Conservation (phyloP, 2,888 invertebrate genomes). For the Lasioglossum oenotherae region DNA sequence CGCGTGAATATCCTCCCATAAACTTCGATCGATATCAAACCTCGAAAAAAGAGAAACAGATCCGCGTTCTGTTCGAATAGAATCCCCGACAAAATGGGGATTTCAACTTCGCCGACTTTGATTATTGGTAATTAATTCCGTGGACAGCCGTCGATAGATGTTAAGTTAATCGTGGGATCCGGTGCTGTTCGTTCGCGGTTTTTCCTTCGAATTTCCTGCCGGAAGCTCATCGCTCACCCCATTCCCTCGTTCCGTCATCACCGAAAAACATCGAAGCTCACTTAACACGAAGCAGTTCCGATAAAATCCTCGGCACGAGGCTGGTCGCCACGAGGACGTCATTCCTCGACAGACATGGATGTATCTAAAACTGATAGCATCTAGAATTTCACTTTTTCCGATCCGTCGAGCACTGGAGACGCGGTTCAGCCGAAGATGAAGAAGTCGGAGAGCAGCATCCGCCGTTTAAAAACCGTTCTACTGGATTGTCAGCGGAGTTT, state of each 20-base stretch:
- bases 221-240: neutral
- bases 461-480: neutral
- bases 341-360: neutral
- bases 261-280: constrained; percentile 17
- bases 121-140: constrained; percentile 10
- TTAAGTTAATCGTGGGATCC: neutral
- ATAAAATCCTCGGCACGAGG: neutral
- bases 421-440: neutral
- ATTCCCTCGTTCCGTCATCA: neutral
- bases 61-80: too few species aligned
- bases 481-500: neutral
- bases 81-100: neutral
- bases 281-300: neutral
- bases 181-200: neutral
- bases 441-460: neutral
- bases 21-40: neutral
- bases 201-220: neutral
- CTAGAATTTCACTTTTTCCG: neutral
- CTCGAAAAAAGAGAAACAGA: neutral
- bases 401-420: neutral
- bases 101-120: neutral
- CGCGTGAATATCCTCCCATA: neutral
- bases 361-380: neutral
- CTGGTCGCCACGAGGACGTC: neutral
- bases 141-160: neutral